Base-by-base conservation (phyloP, 1,140 invertebrate genomes). In the Achatina immaculata region DNA sequence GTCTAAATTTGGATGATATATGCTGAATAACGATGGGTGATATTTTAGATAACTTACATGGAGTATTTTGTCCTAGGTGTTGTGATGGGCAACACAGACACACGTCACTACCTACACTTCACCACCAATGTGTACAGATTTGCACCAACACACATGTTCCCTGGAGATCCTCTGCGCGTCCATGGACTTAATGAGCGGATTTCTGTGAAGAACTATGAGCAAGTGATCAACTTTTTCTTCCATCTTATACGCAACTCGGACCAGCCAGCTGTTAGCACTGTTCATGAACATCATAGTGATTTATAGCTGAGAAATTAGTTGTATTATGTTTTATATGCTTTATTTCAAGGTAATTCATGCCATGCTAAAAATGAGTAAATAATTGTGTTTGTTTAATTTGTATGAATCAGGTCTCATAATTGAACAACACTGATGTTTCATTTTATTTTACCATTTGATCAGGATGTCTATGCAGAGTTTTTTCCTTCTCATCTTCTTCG, bases 141-240 rank as follows among this genome's bases (percentile, higher is more conserved):
- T 86, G 90, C 89, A 75, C 93, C 93, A 24, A 88, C 90, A 6
- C 84, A 91, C 36, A 88, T 93, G 81, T 85, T 82, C 40, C 88
- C 88, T 21, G 88, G 88, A 7, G 92, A 93, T 79, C 51, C 91
- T 0, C 82, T 83, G 43, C 84, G 91, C 69, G 91, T 93, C 73
- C 93, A 94, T 89, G 93, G 93, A 19, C 82, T 92, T 79, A 91
- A 94, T 87, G 93, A 94, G 85, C 87, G 93, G 34, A 92, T 94
- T 55, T 90, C 91, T 11, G 82, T 93, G 6, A 85, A 89, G 69
- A 92, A 93, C 85, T 93, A 92, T 83, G 86, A 92, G 73, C 86
- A 92, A 84, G 89, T 90, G 38, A 89, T 93, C 31, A 92, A 93
- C 84, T 94, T 93, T 87, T 94, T 92, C 85, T 91, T 93, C 80